Base-by-base conservation (phyloP, 2,113 vertebrate genomes). In the Cinclus cinclus region DNA sequence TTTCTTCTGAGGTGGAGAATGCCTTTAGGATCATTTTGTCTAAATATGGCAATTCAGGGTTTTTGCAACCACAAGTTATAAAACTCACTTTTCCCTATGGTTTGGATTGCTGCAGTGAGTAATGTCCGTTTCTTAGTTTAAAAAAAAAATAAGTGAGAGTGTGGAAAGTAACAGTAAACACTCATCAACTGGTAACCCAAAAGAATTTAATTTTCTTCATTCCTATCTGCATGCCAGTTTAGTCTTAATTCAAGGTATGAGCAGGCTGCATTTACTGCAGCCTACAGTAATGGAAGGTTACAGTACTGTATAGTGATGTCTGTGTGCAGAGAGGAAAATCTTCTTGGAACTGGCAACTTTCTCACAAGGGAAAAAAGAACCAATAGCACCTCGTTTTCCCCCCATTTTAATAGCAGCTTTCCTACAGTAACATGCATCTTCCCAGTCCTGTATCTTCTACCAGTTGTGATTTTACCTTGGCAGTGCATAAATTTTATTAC, bases 121-220 rank as follows among this genome's bases (percentile, higher is more conserved):
- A 96, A 89, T 3, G 12, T 58, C 1, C 5, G n/a, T 69, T 73
- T 83, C n/a, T 95, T 46, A 25, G 30, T 27, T 70, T 2, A 19
- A 69, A 56, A 65, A 67, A 25, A n/a, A 42, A 42, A 52, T 42
- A 69, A 49, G 11, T 3, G 22, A 44, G 24, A 58, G 44, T 22
- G 31, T 30, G 55, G 68, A 83, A 90, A 86, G 74, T 68, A 74
- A 46, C 62, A 56, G 60, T 82, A 92, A 94, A 69, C 65, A 50
- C n/a, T 95, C 85, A 60, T 87, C 71, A 95, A 50, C n/a, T 78
- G 76, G 62, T 91, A 92, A 81, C 69, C 80, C 35, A 81, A 88
- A 95, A 81, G 37, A 87, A 79, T 90, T 94, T 90, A 1, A 46
- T 81, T 94, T 92, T 92, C 68, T 88, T 90, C 71, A 35, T 46